Evolutionary conservation across 2,888 invertebrate genomes (phyloP).

Genomic region (Acanthoscelides obtectus): DNA sequence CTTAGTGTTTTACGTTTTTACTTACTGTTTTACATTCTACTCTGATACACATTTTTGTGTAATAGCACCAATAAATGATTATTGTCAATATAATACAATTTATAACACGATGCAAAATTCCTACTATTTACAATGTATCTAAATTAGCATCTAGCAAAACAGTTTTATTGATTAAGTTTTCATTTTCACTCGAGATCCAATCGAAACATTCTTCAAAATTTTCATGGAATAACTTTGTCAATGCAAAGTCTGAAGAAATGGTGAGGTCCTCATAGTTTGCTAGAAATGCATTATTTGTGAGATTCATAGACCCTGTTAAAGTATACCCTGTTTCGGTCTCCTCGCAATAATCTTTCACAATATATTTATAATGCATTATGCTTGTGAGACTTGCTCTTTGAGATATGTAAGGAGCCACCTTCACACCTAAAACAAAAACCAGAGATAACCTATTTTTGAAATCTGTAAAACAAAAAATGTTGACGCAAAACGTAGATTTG

Average conservation of each 20-base stretch:
- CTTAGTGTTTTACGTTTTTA: too few species aligned
- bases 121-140: slow-evolving; percentile 1
- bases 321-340: slow-evolving; percentile 25
- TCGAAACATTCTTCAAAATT: slow-evolving; percentile 34
- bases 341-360: slow-evolving; percentile 37
- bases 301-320: slow-evolving; percentile 39
- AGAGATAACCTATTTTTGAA: too few species aligned
- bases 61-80: too few species aligned
- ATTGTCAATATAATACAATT: neutral
- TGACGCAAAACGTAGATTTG: too few species aligned
- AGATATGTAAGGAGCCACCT: slow-evolving; percentile 30
- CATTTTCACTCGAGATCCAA: slow-evolving; percentile 28
- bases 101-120: neutral
- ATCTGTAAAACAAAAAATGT: too few species aligned
- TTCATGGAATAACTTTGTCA: slow-evolving; percentile 29
- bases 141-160: slow-evolving; percentile 24
- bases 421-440: slow-evolving; percentile 32
- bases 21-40: too few species aligned
- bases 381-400: slow-evolving; percentile 21
- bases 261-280: slow-evolving; percentile 40
- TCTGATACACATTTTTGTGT: too few species aligned
- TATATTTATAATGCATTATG: slow-evolving; percentile 43
- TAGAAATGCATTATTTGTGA: slow-evolving; percentile 29
- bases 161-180: slow-evolving; percentile 27
- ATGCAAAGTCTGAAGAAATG: slow-evolving; percentile 30